Base-by-base conservation (phyloP, 2,113 vertebrate genomes). In the Hypanus sabinus region DNA sequence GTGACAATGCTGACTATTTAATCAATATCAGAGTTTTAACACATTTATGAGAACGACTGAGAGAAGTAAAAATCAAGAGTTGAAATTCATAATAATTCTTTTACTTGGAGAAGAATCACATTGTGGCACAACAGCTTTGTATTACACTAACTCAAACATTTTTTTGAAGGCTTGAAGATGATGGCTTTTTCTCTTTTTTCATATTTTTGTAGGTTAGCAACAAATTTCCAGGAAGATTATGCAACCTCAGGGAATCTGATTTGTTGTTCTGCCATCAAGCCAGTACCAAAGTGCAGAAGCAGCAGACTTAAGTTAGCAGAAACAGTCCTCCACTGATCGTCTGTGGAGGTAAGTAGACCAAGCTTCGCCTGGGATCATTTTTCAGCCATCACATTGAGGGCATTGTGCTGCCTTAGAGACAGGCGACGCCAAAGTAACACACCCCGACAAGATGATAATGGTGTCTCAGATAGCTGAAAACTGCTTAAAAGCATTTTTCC, bases 381-480 rank as follows among this genome's bases (percentile, higher is more conserved):
- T 95, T 77, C 95, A 94, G 4, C 65, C 70, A 94, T 95, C 94
- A 97, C 94, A 95, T 94, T 95, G 81, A 91, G 60, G 93, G 95
- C 71, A 95, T 96, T 97, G 96, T 97, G 91, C 81, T n/a, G 65
- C 94, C 95, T 96, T 94, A 94, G 81, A 96, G 95, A 96, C 95
- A 96, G 95, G 94, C 94, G 95, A 97, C 95, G 94, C 95, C 96
- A 96, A 95, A 96, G 94, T 81, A 94, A 68, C 94, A 94, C 94
- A 96, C 94, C 18, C 94, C 95, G 94, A 95, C 94, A 85, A 95
- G 79, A 85, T 93, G 95, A 95, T 96, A 96, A 96, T 95, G 94
- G 92, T 95, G 94, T 96, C 91, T 96, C 93, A 95, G 94, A 94
- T 2, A 94, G 46, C 20, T 73, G 93, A 93, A 87, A 95, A 94